Percentiles rank a stretch among this genome's conserved stretches.
Conservation (phyloP, 2,113 vertebrate species). For the Rhinolophus ferrumequinum region DNA sequence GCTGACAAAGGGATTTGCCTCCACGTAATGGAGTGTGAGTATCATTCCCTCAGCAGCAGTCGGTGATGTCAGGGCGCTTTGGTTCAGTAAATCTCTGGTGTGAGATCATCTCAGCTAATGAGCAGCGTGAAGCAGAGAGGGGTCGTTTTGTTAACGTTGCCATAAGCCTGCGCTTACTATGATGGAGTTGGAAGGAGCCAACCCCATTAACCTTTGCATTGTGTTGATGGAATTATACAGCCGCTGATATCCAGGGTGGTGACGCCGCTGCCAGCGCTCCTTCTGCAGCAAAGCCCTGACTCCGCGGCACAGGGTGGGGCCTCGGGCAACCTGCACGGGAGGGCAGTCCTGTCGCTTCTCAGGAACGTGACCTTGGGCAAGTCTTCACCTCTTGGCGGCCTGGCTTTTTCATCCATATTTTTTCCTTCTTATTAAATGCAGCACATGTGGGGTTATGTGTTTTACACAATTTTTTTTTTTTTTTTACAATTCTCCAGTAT, state of each 20-base stretch:
- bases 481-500: background rate
- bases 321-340: background rate
- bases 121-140: slow-evolving; percentile 86
- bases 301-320: background rate
- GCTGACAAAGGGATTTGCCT: slow-evolving; percentile 84
- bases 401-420: background rate
- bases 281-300: too few relatives aligned
- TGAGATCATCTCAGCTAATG: slow-evolving; percentile 87
- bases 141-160: slow-evolving; percentile 82
- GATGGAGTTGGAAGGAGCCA: slow-evolving; percentile 77
- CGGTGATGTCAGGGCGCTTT: slow-evolving; percentile 85
- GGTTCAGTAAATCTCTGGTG: slow-evolving; percentile 84
- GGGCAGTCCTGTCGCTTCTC: background rate
- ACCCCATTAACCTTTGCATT: slow-evolving; percentile 85
- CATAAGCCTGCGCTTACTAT: slow-evolving; percentile 81
- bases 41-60: slow-evolving; percentile 82
- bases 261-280: background rate
- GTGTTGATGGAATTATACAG: slow-evolving; percentile 62
- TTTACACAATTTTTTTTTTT: background rate
- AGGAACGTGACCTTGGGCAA: background rate
- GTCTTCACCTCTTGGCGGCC: background rate
- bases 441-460: background rate
- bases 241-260: background rate
- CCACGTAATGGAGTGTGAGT: slow-evolving; percentile 83
- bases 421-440: background rate